Conservation (phyloP, 2,888 invertebrate genomes). For the Taphrorychus bicolor region DNA sequence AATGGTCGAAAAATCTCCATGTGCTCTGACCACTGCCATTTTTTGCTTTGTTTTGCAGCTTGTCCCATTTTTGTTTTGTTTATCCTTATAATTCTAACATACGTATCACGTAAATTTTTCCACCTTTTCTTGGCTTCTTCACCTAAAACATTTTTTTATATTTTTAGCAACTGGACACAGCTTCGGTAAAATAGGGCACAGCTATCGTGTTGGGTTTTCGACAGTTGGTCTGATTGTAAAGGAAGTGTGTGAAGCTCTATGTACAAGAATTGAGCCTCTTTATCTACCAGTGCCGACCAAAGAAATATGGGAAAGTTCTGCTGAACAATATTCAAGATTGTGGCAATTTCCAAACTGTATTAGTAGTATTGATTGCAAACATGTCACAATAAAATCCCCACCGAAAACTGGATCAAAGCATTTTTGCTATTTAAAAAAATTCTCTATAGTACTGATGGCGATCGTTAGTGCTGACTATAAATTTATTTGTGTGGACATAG, state of each 20-base stretch:
- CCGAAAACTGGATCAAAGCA: conserved; percentile 38
- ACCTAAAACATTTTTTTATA: conserved; percentile 43
- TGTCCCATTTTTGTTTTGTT: conserved; percentile 39
- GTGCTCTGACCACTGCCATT: conserved; percentile 33
- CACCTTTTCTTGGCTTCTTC: conserved; percentile 41
- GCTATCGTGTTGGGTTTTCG: conserved; percentile 41
- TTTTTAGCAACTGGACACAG: conserved; percentile 43
- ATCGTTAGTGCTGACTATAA: conserved; percentile 36
- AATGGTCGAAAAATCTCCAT: no score
- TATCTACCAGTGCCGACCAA: conserved; percentile 6
- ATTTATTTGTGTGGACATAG: conserved; percentile 30
- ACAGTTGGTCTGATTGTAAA: no score
- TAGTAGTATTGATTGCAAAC: conserved; percentile 21
- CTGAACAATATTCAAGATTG: conserved; percentile 28
- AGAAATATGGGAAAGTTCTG: conserved; percentile 33
- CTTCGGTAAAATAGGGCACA: conserved; percentile 40
- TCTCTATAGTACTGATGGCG: conserved; percentile 22
- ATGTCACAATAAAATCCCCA: conserved; percentile 42
- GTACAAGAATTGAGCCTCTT: conserved; percentile 18
- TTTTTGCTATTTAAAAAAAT: conserved; percentile 38
- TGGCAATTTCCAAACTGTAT: conserved; percentile 39
- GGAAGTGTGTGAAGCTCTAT: no score
- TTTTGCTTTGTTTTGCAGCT: conserved; percentile 27
- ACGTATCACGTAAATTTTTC: conserved; percentile 42
- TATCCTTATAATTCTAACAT: conserved; percentile 34